phyloP scores from a whole-genome alignment of 2,888 invertebrate genomes.

The Synanthedon vespiformis region DNA sequence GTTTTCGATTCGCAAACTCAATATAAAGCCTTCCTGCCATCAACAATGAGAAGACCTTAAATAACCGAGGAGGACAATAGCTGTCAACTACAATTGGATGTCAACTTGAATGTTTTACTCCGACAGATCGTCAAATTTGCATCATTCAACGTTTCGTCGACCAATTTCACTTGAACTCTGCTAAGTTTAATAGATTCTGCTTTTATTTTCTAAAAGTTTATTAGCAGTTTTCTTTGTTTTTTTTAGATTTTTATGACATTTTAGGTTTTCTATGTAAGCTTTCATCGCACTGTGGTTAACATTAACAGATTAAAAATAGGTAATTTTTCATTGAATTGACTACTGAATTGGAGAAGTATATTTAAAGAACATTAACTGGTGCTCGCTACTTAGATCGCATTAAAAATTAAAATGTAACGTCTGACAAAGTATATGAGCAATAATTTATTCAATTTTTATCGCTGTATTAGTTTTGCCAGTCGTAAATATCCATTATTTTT shows the following conservation, averaged over 20 bases:
- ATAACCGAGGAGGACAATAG: not conserved
- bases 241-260: not conserved
- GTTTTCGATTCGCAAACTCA: not conserved
- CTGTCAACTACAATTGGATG: not conserved
- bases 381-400: too few species aligned
- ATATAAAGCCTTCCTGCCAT: not conserved
- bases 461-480: too few species aligned
- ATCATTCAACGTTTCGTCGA: not conserved
- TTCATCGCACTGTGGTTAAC: too few species aligned
- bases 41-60: not conserved
- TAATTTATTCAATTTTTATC: too few species aligned
- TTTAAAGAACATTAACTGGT: too few species aligned
- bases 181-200: not conserved
- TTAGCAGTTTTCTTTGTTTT: not conserved
- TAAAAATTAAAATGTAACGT: too few species aligned
- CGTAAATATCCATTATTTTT: too few species aligned
- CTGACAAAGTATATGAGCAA: too few species aligned
- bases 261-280: not conserved
- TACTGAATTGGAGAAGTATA: too few species aligned
- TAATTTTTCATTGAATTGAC: too few species aligned
- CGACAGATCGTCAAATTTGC: not conserved
- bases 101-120: not conserved
- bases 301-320: too few species aligned
- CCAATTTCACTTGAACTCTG: not conserved
- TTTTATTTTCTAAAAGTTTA: not conserved